Evolutionary conservation across 2,888 invertebrate species (phyloP).

Genomic region (Coecobrya sp.): DNA sequence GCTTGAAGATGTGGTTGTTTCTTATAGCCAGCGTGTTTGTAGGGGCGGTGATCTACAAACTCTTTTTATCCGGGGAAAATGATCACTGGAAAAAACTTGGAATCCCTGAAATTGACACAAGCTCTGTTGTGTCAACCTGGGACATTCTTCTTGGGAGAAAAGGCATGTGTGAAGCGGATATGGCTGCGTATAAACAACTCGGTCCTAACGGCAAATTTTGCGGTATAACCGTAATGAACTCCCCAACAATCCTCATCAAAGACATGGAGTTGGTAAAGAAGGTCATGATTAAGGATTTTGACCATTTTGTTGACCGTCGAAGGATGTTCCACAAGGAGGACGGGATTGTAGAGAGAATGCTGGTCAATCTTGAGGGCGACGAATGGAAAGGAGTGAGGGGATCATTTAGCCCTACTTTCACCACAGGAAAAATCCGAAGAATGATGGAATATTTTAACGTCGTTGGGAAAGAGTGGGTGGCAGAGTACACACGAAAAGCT

Average conservation of each 20-base stretch:
- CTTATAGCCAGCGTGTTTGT: background rate
- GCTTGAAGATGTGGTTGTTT: constrained; percentile 28
- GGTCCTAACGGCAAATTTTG: constrained; percentile 23
- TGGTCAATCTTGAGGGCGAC: constrained; percentile 14
- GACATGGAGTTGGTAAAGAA: constrained; percentile 65
- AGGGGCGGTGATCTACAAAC: background rate
- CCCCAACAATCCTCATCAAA: constrained; percentile 17
- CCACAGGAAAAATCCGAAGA: constrained; percentile 54
- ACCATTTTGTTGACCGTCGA: constrained; percentile 70
- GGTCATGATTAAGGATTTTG: constrained; percentile 69
- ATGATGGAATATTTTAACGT: background rate
- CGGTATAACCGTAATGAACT: constrained; percentile 22
- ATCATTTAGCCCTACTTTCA: constrained; percentile 53
- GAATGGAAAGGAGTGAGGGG: constrained; percentile 38
- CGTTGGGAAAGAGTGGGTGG: background rate
- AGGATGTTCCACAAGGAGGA: background rate
- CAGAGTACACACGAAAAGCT: background rate
- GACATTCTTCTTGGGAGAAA: background rate
- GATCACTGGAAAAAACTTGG: constrained; percentile 62
- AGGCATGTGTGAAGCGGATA: background rate
- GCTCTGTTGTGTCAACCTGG: background rate
- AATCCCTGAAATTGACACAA: constrained; percentile 51
- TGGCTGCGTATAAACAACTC: no score
- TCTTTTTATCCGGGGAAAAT: background rate
- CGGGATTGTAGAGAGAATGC: background rate